Evolutionary conservation across 2,888 invertebrate genomes (phyloP).

Genomic region (Sarcophaga variegata): DNA sequence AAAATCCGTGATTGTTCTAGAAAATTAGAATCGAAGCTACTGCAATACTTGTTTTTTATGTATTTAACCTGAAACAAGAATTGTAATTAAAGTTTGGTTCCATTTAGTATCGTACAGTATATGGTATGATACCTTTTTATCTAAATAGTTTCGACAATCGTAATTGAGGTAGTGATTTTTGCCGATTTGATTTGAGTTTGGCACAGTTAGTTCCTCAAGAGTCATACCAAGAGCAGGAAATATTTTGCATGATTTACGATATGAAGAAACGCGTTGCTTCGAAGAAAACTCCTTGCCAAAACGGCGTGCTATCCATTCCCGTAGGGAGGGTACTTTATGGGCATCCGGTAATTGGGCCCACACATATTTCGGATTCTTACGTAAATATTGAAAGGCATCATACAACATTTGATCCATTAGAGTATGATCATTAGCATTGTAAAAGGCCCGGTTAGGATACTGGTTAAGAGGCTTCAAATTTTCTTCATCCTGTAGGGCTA

Average conservation of each 20-base stretch:
- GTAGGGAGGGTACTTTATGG: constrained; percentile 74
- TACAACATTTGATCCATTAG: constrained; percentile 75
- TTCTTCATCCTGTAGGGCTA: constrained; percentile 19
- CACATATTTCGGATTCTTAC: constrained; percentile 76
- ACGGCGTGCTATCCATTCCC: constrained; percentile 76
- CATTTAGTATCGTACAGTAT: no score
- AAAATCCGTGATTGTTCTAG: constrained; percentile 74
- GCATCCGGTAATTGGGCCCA: constrained; percentile 77
- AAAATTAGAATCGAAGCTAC: constrained; percentile 69
- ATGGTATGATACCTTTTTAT: constrained; percentile 67
- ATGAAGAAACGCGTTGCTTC: constrained; percentile 66
- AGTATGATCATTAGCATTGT: constrained; percentile 73
- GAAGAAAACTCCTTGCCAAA: constrained; percentile 75
- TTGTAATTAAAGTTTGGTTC: neutral
- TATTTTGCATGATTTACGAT: constrained; percentile 56
- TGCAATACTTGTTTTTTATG: constrained; percentile 66
- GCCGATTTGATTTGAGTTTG: constrained; percentile 63
- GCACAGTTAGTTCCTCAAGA: constrained; percentile 59
- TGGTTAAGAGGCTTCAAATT: constrained; percentile 6
- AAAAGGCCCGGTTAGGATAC: constrained; percentile 60
- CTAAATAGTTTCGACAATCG: constrained; percentile 67
- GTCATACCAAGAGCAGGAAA: constrained; percentile 70
- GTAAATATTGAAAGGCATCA: constrained; percentile 73
- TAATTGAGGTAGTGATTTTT: constrained; percentile 68
- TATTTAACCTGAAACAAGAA: constrained; percentile 60